Conservation (phyloP, 2,888 invertebrate genomes). For the Tortrix viridana region DNA sequence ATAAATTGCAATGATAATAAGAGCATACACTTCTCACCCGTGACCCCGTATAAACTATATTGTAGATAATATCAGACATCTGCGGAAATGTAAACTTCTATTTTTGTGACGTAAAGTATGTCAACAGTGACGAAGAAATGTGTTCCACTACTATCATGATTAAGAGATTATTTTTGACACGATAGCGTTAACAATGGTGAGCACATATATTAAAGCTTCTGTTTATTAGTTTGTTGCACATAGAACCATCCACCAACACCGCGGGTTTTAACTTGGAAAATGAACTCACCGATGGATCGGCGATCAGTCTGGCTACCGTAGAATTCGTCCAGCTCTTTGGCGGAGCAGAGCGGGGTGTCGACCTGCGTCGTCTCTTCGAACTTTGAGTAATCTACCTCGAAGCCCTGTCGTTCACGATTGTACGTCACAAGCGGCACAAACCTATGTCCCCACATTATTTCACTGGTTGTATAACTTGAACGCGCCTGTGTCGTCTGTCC, state of each 20-base stretch:
- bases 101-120: constrained; percentile 30
- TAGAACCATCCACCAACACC: constrained; percentile 60
- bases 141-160: constrained; percentile 43
- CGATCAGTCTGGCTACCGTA: constrained; percentile 84
- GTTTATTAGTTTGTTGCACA: constrained; percentile 54
- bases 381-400: constrained; percentile 91
- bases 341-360: constrained; percentile 91
- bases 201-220: constrained; percentile 45
- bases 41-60: constrained; percentile 68
- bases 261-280: constrained; percentile 53
- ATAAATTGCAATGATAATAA: constrained; percentile 50
- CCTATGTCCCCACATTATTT: constrained; percentile 92
- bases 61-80: constrained; percentile 48
- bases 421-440: constrained; percentile 90
- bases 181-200: constrained; percentile 44
- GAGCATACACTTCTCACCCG: constrained; percentile 49
- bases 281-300: constrained; percentile 82
- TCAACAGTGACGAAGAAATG: constrained; percentile 45
- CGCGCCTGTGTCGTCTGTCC: constrained; percentile 90
- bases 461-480: constrained; percentile 90
- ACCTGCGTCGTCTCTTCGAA: constrained; percentile 92
- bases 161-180: constrained; percentile 40
- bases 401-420: constrained; percentile 89
- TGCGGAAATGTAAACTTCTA: constrained; percentile 45
- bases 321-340: constrained; percentile 86